phyloP scores from a whole-genome alignment of 1,140 invertebrate genomes.

The Drosophila bipectinata region DNA sequence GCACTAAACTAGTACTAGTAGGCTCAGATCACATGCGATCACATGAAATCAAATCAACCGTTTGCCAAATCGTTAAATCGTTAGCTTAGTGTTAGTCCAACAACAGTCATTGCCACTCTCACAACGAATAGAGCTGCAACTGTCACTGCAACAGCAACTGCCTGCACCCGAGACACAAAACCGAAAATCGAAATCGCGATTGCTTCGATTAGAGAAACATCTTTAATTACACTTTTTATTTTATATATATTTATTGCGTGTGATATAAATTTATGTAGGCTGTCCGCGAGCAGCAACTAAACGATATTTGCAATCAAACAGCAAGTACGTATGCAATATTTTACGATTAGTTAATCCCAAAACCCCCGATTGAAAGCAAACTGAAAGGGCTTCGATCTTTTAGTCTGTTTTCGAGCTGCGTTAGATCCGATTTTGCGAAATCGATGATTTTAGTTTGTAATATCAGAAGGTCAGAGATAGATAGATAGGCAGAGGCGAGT shows the following conservation, averaged over 20 bases:
- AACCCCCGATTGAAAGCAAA: conserved; percentile 58
- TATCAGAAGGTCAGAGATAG: conserved; percentile 25
- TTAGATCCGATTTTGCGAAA: background rate
- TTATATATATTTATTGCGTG: conserved; percentile 76
- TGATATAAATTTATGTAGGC: conserved; percentile 79
- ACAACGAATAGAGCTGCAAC: conserved; percentile 60
- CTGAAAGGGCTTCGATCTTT: conserved; percentile 32
- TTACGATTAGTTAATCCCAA: conserved; percentile 33
- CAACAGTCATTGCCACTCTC: conserved; percentile 80
- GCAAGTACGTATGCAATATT: conserved; percentile 63
- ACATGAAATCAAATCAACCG: conserved; percentile 36
- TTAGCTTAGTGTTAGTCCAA: conserved; percentile 53
- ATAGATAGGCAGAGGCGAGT: conserved; percentile 15
- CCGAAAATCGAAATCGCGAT: background rate
- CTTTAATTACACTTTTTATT: conserved; percentile 51
- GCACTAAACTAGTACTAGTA: conserved; percentile 50
- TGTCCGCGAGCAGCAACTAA: conserved; percentile 34
- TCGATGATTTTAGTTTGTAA: conserved; percentile 36
- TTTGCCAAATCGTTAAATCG: conserved; percentile 77
- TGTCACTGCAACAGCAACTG: conserved; percentile 20
- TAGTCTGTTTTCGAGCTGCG: conserved; percentile 71
- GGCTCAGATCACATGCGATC: conserved; percentile 1
- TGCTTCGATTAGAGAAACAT: background rate
- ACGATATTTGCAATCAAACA: conserved; percentile 52
- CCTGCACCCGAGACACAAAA: conserved; percentile 23